Conservation (phyloP, 2,113 vertebrate species). For the Orycteropus afer region DNA sequence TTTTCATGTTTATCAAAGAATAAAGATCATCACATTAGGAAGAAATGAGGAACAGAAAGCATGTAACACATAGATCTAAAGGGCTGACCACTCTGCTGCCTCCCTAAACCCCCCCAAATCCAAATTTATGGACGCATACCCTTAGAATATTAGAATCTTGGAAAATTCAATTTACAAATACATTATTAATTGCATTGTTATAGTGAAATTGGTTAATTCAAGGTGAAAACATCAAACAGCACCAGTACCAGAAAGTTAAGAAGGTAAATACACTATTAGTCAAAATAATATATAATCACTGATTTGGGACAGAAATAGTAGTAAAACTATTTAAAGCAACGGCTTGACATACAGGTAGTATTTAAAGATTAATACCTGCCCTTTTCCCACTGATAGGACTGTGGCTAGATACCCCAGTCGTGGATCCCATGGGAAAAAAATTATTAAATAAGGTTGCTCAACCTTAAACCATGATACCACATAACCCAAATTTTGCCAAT, state of each 20-base stretch:
- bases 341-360: slow-evolving; percentile 50
- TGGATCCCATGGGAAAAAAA: slow-evolving; percentile 31
- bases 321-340: slow-evolving; percentile 61
- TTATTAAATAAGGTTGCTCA: slow-evolving; percentile 33
- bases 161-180: slow-evolving; percentile 75
- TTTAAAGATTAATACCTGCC: slow-evolving; percentile 47
- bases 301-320: slow-evolving; percentile 62
- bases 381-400: background rate
- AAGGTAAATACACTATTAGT: slow-evolving; percentile 64
- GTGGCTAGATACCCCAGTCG: background rate
- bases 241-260: slow-evolving; percentile 75
- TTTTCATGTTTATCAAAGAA: slow-evolving; percentile 71
- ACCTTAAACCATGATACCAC: slow-evolving; percentile 44
- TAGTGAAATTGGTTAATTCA: slow-evolving; percentile 71
- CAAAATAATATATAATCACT: slow-evolving; percentile 68
- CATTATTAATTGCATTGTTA: slow-evolving; percentile 69
- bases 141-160: slow-evolving; percentile 65
- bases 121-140: slow-evolving; percentile 7
- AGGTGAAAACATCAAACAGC: slow-evolving; percentile 76
- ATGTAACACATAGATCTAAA: slow-evolving; percentile 57
- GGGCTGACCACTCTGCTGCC: background rate
- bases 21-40: slow-evolving; percentile 63
- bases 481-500: slow-evolving; percentile 29
- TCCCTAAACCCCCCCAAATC: background rate
- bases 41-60: slow-evolving; percentile 63